These are phyloP conservation scores for Drosophila macrospina DNA, from an alignment of 2,888 invertebrate species.

Conservation along the genomic window DNA sequence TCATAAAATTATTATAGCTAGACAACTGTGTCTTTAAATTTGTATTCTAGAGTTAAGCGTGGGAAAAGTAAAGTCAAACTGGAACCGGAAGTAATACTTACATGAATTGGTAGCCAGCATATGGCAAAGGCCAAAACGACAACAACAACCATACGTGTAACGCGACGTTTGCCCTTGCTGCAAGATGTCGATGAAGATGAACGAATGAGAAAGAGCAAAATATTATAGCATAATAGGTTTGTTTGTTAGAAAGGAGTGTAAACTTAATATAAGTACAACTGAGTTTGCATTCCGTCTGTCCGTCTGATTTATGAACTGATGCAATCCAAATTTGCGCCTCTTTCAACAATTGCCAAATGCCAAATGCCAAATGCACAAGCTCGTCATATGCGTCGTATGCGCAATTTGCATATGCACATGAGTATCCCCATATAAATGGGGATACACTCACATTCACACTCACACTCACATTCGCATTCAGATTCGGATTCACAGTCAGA, in stretches of 20 bases:
- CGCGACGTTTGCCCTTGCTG: conserved; percentile 93
- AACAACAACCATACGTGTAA: conserved; percentile 96
- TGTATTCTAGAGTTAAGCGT: too few species aligned
- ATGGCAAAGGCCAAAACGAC: conserved; percentile 96
- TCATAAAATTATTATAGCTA: too few species aligned
- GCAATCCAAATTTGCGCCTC: conserved; percentile 14
- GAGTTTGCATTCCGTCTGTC: conserved; percentile 13
- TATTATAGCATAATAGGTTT: conserved; percentile 6
- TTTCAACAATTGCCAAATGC: conserved; percentile 36
- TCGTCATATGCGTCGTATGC: conserved; percentile 35
- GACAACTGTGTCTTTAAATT: too few species aligned
- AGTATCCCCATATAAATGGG: conserved; percentile 1
- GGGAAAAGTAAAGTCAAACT: neutral
- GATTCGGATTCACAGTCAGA: conserved; percentile 3
- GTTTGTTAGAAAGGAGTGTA: neutral
- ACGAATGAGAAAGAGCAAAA: neutral
- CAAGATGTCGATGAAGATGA: conserved; percentile 4
- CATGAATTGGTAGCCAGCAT: conserved; percentile 98
- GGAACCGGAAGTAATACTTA: conserved; percentile 84
- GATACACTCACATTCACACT: neutral
- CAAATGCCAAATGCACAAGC: conserved; percentile 30
- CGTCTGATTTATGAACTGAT: conserved; percentile 42
- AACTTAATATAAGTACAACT: conserved; percentile 22
- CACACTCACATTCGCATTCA: conserved; percentile 3
- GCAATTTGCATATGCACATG: conserved; percentile 44